Percentiles rank a stretch among this genome's conserved stretches.
phyloP scores from a whole-genome alignment of 2,113 vertebrate genomes.

The Calonectris borealis region DNA sequence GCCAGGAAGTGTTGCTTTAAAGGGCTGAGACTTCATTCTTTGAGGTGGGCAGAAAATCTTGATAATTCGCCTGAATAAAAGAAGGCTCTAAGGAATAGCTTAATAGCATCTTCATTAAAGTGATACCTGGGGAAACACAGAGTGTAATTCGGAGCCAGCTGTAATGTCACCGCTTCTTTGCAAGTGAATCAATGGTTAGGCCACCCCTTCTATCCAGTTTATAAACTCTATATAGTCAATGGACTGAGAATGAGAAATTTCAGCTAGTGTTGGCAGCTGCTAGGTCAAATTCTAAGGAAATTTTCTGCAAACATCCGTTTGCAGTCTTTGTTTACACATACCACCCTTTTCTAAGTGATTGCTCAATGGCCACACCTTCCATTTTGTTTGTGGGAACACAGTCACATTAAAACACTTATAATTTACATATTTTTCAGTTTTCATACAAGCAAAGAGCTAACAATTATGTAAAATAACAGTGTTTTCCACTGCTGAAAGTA shows the following conservation, averaged over 20 bases:
- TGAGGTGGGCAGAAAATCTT: not conserved
- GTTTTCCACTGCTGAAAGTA: not conserved
- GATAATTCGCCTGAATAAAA: not conserved
- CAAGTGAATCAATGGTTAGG: not conserved
- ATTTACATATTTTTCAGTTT: not conserved
- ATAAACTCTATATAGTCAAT: not conserved
- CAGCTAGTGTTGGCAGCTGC: not conserved
- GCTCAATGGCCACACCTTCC: not conserved
- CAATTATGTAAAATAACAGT: not conserved
- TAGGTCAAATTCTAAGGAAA: not conserved
- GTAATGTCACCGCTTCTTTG: not conserved
- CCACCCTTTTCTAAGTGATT: not conserved
- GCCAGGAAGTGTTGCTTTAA: not conserved
- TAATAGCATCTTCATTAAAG: not conserved
- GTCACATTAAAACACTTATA: not conserved
- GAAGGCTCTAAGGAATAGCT: not conserved
- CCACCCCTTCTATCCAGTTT: not conserved
- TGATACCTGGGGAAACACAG: not conserved
- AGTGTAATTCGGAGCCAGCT: not conserved
- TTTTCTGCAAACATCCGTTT: not conserved
- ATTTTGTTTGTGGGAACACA: not conserved
- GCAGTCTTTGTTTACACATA: not conserved
- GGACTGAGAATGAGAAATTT: not conserved
- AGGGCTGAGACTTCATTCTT: not conserved
- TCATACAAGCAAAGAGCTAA: not conserved